phyloP scores from a whole-genome alignment of 1,140 invertebrate species.

The Apis florea region DNA sequence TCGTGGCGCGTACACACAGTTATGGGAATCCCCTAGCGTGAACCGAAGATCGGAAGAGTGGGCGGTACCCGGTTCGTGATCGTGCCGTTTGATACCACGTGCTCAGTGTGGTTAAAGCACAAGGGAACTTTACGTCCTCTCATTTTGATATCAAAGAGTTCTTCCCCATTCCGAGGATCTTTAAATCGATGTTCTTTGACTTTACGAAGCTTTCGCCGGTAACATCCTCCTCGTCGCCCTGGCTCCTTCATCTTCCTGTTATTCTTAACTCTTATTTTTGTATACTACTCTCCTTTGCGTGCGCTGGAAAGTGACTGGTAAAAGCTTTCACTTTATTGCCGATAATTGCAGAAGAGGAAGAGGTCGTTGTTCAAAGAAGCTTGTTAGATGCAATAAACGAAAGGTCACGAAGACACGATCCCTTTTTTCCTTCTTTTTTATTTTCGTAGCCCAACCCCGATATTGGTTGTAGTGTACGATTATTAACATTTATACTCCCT shows the following conservation, averaged over 20 bases:
- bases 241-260: slow-evolving; percentile 38
- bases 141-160: slow-evolving; percentile 50
- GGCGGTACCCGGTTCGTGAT: slow-evolving; percentile 39
- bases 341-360: slow-evolving; percentile 39
- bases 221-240: slow-evolving; percentile 31
- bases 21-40: slow-evolving; percentile 57
- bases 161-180: neutral
- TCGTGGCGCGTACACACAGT: slow-evolving; percentile 39
- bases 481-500: slow-evolving; percentile 18
- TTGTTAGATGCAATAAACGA: slow-evolving; percentile 39
- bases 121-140: slow-evolving; percentile 39
- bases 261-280: slow-evolving; percentile 45
- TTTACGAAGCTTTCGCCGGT: slow-evolving; percentile 33
- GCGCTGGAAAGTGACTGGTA: slow-evolving; percentile 22
- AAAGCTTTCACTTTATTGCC: slow-evolving; percentile 44
- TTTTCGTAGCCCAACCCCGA: neutral
- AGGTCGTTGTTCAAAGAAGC: slow-evolving; percentile 33
- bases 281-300: slow-evolving; percentile 1
- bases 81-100: slow-evolving; percentile 51
- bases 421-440: neutral
- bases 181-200: slow-evolving; percentile 51
- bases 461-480: neutral
- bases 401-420: slow-evolving; percentile 27
- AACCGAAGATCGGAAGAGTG: slow-evolving; percentile 47
- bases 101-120: slow-evolving; percentile 41